Evolutionary conservation across 2,888 invertebrate species (phyloP), one percentile per base, ranked within the genome.

Genomic region (Opisthograptis luteolata): DNA sequence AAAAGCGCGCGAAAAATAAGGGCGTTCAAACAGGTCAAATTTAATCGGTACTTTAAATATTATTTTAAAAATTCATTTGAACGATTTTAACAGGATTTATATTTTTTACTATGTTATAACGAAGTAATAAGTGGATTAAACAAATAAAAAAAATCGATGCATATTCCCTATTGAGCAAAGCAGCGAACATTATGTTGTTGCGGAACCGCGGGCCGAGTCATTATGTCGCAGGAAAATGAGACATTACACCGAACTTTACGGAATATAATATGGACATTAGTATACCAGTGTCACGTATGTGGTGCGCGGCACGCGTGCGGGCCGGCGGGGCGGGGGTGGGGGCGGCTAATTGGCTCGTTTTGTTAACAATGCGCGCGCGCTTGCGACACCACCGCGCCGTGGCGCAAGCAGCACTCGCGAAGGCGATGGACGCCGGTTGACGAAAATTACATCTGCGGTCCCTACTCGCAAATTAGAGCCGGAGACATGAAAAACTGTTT

Each of bases 321-420:
- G 27, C 27, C 4, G 27, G n/a, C n/a, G n/a, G 17, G 17, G 17
- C 17, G 17, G 3, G 17, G 17, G 17, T 5, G 27, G 15, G 30
- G 8, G n/a, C 30, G n/a, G n/a, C 30, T 8, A 28, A 42, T 36
- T 28, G 34, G n/a, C 40, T 37, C 12, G 42, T 57, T 51, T 53
- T 41, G 52, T 32, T 39, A 40, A 50, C 58, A 54, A 58, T 40
- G 47, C 51, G 48, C 59, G 49, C 44, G 25, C 14, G 14, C 43
- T 58, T 51, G 49, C 58, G 46, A 24, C 42, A 55, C 39, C 25
- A 17, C 12, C 13, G 2, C 8, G 15, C 27, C 19, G 12, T 44
- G 46, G 30, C 49, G 34, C 50, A 42, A 53, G 25, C 43, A 3
- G 45, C 22, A 15, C 50, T 27, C 20, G 12, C 40, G 41, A 15